Evolutionary conservation across 2,113 vertebrate species (phyloP).

Genomic region (Rhinogobius similis): DNA sequence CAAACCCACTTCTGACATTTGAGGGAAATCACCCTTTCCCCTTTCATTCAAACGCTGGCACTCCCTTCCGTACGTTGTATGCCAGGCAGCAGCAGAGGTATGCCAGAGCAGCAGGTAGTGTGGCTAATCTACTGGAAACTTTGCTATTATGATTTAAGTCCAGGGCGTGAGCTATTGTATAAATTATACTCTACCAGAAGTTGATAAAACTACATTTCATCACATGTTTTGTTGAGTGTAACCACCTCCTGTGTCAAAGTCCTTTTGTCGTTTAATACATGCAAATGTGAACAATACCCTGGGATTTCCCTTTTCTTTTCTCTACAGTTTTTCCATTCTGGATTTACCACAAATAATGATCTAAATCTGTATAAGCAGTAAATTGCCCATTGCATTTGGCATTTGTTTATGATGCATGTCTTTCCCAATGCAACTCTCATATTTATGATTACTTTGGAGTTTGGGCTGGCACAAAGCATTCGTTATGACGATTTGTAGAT

Average conservation of each 20-base stretch:
- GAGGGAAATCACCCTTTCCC: conserved; percentile 64
- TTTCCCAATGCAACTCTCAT: neutral
- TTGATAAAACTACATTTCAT: conserved; percentile 20
- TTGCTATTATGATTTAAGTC: conserved; percentile 46
- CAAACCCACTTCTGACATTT: conserved; percentile 65
- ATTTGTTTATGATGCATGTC: neutral
- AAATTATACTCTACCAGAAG: conserved; percentile 11
- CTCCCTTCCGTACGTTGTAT: conserved; percentile 44
- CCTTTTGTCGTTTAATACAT: neutral
- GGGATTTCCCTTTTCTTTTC: neutral
- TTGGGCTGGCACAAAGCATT: neutral
- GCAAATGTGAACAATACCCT: neutral
- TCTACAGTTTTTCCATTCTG: neutral
- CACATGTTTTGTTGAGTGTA: conserved; percentile 19
- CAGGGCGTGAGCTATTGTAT: conserved; percentile 37
- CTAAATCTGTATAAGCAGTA: neutral
- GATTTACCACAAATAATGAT: neutral
- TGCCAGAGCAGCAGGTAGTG: conserved; percentile 57
- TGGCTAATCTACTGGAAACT: conserved; percentile 50
- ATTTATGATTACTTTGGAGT: neutral
- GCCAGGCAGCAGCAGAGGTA: conserved; percentile 36
- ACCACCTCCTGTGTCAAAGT: conserved; percentile 43
- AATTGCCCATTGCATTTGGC: neutral
- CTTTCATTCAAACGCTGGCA: conserved; percentile 56
- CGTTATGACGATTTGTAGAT: neutral